phyloP scores from a whole-genome alignment of 2,797 vertebrate species.

The Ceryle rudis region DNA sequence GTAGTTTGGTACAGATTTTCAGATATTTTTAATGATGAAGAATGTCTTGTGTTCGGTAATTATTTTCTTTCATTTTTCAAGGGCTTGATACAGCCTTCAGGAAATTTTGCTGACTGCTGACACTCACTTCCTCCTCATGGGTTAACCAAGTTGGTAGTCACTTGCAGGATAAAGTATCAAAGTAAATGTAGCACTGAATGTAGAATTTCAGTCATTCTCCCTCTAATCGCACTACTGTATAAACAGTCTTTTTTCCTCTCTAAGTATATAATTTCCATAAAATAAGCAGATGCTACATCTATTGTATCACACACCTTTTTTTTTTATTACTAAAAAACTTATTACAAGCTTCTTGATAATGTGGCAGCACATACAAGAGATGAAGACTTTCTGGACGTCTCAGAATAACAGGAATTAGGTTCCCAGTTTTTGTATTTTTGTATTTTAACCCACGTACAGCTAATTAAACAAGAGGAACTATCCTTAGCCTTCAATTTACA shows the following conservation, averaged over 20 bases:
- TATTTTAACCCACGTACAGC: not conserved
- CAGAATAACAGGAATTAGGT: slow-evolving; percentile 20
- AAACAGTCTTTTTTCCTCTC: not conserved
- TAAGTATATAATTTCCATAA: not conserved
- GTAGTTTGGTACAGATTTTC: not conserved
- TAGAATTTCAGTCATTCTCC: not conserved
- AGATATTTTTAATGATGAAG: not conserved
- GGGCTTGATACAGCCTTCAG: not conserved
- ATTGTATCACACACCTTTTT: not conserved
- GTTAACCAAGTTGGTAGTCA: not conserved
- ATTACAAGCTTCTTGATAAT: not conserved
- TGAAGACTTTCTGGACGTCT: not conserved
- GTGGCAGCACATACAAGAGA: not conserved
- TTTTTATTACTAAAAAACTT: slow-evolving; percentile 22
- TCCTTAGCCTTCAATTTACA: not conserved
- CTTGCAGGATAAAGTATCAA: not conserved
- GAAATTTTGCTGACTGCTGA: not conserved
- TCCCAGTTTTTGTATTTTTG: not conserved
- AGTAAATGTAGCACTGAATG: not conserved
- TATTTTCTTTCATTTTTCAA: not conserved
- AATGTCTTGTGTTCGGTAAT: not conserved
- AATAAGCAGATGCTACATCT: not conserved
- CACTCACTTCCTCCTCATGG: not conserved
- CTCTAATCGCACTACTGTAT: not conserved
- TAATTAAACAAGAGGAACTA: slow-evolving; percentile 35